Evolutionary conservation across 2,113 vertebrate species (phyloP), one percentile per base, ranked within the genome.

Genomic region (Synchiropus splendidus): DNA sequence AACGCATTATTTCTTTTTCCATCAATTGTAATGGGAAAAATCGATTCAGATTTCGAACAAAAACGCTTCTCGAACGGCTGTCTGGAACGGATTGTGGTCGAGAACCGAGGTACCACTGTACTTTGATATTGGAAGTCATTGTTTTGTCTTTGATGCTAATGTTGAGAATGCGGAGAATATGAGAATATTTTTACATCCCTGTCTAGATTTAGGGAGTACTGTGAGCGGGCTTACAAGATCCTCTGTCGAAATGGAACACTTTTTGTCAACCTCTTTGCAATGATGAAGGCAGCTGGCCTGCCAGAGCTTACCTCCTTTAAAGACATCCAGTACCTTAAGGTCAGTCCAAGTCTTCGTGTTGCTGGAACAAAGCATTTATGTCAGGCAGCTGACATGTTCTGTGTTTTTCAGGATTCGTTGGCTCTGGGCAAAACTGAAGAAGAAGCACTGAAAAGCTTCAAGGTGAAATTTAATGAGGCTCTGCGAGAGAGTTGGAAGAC

Each of bases 291-390:
- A 10, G 94, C 95, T 0, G 95, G 95, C 11, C 82, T 99, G 47
- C 95, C 94, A 0, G 95, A 99, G 70, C 92, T 99, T 73, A 92
- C 88, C 64, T 97, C 88, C 75, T 91, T 89, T 56, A 99, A 99
- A 72, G 94, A 99, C 65, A 99, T 93, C 69, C 94, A 98, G 82
- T 99, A 99, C 49, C 83, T 99, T 2, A 99, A 98, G 92, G 95
- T 92, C 70, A 63, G 38, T 6, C 1, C 9, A 9, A 4, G 17
- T 18, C 12, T 15, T 46, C 9, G 1, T n/a, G n/a, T n/a, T n/a
- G n/a, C n/a, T n/a, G n/a, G n/a, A n/a, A n/a, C n/a, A n/a, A n/a
- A n/a, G n/a, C n/a, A n/a, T n/a, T n/a, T n/a, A n/a, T n/a, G n/a
- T n/a, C n/a, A n/a, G n/a, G n/a, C n/a, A n/a, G n/a, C n/a, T n/a